These are phyloP conservation scores for Gerosis bhagava DNA, from an alignment of 2,888 invertebrate genomes.

Conservation along the genomic window DNA sequence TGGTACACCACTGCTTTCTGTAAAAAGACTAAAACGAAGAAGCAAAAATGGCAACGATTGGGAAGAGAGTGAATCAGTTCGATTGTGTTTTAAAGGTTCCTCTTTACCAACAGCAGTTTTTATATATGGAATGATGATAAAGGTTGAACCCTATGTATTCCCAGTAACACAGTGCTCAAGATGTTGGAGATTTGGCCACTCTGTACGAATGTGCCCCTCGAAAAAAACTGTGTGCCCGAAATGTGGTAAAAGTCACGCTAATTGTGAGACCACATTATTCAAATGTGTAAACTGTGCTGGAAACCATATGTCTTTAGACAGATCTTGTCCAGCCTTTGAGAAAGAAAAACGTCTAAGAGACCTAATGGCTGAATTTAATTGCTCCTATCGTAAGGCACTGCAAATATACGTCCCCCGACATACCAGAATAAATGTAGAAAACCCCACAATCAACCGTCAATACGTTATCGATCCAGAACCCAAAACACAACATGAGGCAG, in stretches of 20 bases:
- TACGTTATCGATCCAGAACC: not conserved
- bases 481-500: no score
- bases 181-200: constrained; percentile 33
- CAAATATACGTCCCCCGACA: constrained; percentile 25
- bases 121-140: constrained; percentile 18
- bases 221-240: constrained; percentile 32
- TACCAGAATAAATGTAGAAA: no score
- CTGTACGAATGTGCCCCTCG: constrained; percentile 21
- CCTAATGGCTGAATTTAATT: constrained; percentile 24
- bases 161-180: constrained; percentile 33
- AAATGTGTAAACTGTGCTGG: constrained; percentile 34
- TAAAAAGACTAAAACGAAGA: constrained; percentile 19
- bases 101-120: constrained; percentile 26
- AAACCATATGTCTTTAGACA: constrained; percentile 32
- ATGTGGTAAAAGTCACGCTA: constrained; percentile 28
- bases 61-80: constrained; percentile 28
- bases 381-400: constrained; percentile 11
- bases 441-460: no score
- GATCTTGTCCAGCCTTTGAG: constrained; percentile 29
- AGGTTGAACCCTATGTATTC: constrained; percentile 29
- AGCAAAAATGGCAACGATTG: constrained; percentile 11
- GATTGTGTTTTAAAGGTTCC: constrained; percentile 26
- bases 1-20: constrained; percentile 11
- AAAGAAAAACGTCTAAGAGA: constrained; percentile 30
- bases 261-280: constrained; percentile 29